Base-by-base conservation (phyloP, 2,888 invertebrate species). In the Aphrophora alni region DNA sequence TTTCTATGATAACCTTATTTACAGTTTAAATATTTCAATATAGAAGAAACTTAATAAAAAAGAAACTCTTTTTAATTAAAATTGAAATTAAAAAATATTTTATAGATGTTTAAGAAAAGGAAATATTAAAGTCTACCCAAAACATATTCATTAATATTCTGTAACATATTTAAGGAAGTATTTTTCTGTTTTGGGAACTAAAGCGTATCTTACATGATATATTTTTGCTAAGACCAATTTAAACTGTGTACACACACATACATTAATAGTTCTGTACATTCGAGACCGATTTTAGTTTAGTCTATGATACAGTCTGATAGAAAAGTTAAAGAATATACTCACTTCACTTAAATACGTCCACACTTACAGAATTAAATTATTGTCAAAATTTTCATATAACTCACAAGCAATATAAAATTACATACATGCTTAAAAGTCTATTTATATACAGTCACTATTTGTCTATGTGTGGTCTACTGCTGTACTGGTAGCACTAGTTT, bases 351-450 rank as follows among this genome's bases (percentile, higher is more conserved):
- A 21, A 3, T 59, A n/a, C n/a, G n/a, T 8, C 59, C 59, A 59
- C 59, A 59, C 21, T 59, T 59, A 59, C 59, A 14, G 59, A 59
- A 59, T 59, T 59, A 59, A 59, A 59, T 59, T 59, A 59, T 59
- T 59, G 59, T 59, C 59, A 59, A 59, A 1, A 59, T 21, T n/a
- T 59, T 44, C n/a, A 44, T 59, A 7, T 59, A 59, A 59, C 59
- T 59, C 59, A 59, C 59, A 21, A 59, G 59, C 59, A 10, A 59
- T 59, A 59, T 59, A 59, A 59, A 59, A 59, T 59, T 59, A 59
- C 59, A 59, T 59, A 21, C 59, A 59, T 21, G 59, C 59, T 59
- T 59, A 21, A n/a, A 59, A 14, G 59, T 59, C 59, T 59, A 59
- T n/a, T 21, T 59, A 33, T 33, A 59, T 59, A 59, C 21, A 59